Base-by-base conservation (phyloP, 1,140 invertebrate genomes). In the Paracyclopina nana region DNA sequence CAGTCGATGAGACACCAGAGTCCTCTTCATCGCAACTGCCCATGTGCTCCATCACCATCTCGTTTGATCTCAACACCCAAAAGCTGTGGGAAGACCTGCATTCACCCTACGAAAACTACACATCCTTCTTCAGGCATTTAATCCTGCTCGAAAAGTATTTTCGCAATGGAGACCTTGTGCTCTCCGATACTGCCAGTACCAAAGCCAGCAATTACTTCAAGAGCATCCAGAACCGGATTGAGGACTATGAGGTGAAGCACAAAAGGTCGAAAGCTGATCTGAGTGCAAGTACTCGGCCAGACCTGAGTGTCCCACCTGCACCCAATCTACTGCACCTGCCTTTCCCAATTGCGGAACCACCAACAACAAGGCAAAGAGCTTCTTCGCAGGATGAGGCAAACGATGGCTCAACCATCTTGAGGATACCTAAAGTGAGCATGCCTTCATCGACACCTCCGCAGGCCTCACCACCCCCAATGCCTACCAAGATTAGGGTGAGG, bases 51-150 rank as follows among this genome's bases (percentile, higher is more conserved):
- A 73, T 76, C 0, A 74, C 75, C 56, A 76, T 85, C 41, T 79
- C 82, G 58, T 83, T 82, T 50, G 80, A 83, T 56, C 66, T 71
- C n/a, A 78, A 80, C 28, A 83, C 80, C 2, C 80, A 80, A 51
- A 67, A 72, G 11, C 65, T 83, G 4, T 85, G 79, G 79, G 75
- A 79, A 50, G 76, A 80, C 53, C 58, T 85, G 24, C 79, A 82
- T 58, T 74, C 79, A 61, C 81, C 81, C 0, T 83, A 85, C 56
- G 81, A 80, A 2, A 85, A 82, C 59, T 78, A 80, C 58, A 81
- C 79, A 40, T 81, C 78, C 50, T 85, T 85, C 57, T 62, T 85
- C 1, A 67, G 80, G 5, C 81, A 85, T 64, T 61, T 85, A 5
- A 76, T 83, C 38, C 66, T 85, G 1, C 59, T 83, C 50, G 81